Conservation (phyloP, 2,113 vertebrate genomes). For the Halcyon malimbica region DNA sequence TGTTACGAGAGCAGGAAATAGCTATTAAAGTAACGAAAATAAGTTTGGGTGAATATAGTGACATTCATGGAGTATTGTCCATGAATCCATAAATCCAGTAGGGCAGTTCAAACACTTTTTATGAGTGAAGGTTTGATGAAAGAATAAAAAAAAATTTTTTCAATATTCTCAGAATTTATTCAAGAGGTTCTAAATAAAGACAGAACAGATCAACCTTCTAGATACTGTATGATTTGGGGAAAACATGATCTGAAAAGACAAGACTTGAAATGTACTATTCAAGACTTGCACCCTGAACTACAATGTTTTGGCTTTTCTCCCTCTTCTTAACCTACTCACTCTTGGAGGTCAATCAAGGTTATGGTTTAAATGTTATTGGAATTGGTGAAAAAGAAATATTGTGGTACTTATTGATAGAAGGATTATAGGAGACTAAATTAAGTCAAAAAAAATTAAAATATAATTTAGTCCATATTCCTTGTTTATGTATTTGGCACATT, state of each 20-base stretch:
- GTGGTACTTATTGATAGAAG: conserved; percentile 26
- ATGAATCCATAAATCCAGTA: background rate
- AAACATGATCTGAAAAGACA: background rate
- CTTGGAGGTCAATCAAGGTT: conserved; percentile 2
- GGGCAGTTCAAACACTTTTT: background rate
- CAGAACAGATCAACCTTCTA: background rate
- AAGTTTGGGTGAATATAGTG: background rate
- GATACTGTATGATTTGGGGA: background rate
- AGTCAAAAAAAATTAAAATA: conserved; percentile 61
- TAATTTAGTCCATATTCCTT: conserved; percentile 60
- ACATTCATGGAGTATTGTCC: background rate
- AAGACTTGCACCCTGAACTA: background rate
- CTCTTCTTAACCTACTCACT: background rate
- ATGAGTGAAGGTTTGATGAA: background rate
- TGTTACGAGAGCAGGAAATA: fast-evolving
- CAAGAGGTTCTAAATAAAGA: background rate
- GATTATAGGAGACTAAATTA: conserved; percentile 63
- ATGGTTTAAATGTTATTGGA: conserved; percentile 23
- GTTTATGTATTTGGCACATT: conserved; percentile 54
- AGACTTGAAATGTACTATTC: background rate
- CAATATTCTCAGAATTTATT: background rate
- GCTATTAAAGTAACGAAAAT: background rate
- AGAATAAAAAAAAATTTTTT: background rate
- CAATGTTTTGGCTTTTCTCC: background rate
- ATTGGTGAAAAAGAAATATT: conserved; percentile 20